These are phyloP conservation scores for Bambusicola thoracicus DNA, from an alignment of 2,113 vertebrate genomes.

Conservation along the genomic window DNA sequence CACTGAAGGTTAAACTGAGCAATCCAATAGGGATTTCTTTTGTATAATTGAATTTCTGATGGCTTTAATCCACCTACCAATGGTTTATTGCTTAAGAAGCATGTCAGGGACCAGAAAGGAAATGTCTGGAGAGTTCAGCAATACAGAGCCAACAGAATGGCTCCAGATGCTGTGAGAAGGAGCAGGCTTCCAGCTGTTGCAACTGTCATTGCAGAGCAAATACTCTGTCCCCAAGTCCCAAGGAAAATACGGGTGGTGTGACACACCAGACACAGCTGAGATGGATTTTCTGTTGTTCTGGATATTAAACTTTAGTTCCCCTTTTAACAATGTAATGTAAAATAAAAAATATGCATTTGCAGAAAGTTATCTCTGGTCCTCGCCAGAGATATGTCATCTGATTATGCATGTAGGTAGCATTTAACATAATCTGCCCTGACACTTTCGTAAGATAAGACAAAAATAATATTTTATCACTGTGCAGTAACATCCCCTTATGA, in stretches of 20 bases:
- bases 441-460: slow-evolving; percentile 57
- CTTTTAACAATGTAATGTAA: neutral
- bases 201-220: neutral
- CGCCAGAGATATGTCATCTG: slow-evolving; percentile 39
- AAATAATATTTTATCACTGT: slow-evolving; percentile 59
- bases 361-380: slow-evolving; percentile 31
- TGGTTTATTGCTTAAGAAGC: neutral
- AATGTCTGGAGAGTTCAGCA: neutral
- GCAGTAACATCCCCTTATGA: neutral
- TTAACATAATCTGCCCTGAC: slow-evolving; percentile 69
- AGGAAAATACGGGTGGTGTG: accelerated
- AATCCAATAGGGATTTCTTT: neutral
- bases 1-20: neutral
- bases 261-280: neutral
- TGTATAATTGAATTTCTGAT: neutral
- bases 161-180: neutral
- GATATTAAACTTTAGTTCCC: slow-evolving; percentile 8
- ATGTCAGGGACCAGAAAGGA: neutral
- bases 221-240: neutral
- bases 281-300: neutral
- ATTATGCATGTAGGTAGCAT: slow-evolving; percentile 40
- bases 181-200: neutral
- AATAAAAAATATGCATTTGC: slow-evolving; percentile 25
- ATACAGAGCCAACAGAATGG: neutral
- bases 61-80: neutral